These are phyloP conservation scores for Anoplophora glabripennis DNA, from an alignment of 1,140 invertebrate species.

Conservation along the genomic window DNA sequence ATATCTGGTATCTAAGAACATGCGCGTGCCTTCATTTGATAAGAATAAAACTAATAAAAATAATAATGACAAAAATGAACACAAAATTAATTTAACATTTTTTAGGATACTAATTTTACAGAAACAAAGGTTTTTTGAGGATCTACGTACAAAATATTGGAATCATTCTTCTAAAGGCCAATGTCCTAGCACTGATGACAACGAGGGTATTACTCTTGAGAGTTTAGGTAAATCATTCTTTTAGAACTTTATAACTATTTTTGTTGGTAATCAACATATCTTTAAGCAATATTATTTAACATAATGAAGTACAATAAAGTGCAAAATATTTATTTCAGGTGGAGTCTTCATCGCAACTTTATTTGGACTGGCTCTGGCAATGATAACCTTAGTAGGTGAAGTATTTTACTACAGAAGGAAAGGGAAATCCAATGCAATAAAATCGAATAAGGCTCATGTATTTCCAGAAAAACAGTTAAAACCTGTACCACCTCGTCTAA, in stretches of 20 bases:
- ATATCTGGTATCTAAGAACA: too few relatives aligned
- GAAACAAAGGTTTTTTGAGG: conserved; percentile 80
- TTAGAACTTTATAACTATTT: background rate
- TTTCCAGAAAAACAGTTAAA: conserved; percentile 13
- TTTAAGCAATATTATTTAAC: background rate
- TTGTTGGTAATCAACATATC: background rate
- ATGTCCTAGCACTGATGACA: conserved; percentile 73
- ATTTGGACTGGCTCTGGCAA: conserved; percentile 76
- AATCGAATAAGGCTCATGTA: conserved; percentile 38
- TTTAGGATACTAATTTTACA: conserved; percentile 75
- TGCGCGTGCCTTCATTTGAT: too few relatives aligned
- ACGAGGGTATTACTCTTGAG: conserved; percentile 83
- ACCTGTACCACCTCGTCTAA: background rate
- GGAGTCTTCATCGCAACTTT: conserved; percentile 87
- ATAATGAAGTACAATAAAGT: background rate
- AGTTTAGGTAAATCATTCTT: conserved; percentile 64
- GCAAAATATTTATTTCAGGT: conserved; percentile 53
- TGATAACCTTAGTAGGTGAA: conserved; percentile 76
- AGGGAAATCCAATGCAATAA: conserved; percentile 50
- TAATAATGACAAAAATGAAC: too few relatives aligned
- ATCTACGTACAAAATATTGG: conserved; percentile 76
- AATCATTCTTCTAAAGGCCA: conserved; percentile 65
- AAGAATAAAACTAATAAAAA: too few relatives aligned
- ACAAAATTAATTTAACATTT: too few relatives aligned
- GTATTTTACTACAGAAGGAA: conserved; percentile 75